These are phyloP conservation scores for Brachionus angularis DNA, from an alignment of 1,140 invertebrate species.

Conservation along the genomic window DNA sequence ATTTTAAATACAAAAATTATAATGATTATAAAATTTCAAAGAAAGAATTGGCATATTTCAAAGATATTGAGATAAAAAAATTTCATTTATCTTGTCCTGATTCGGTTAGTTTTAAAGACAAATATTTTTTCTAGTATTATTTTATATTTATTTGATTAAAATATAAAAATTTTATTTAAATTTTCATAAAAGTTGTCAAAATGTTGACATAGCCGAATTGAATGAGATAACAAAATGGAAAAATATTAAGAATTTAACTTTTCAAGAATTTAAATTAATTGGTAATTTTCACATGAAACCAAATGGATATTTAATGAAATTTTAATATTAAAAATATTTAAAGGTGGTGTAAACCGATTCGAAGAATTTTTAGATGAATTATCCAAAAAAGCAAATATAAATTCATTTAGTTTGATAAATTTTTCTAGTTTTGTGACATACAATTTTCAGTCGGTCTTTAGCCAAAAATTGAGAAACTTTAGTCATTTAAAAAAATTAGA, in stretches of 20 bases:
- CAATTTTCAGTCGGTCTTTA: slow-evolving; percentile 20
- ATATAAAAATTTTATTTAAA: not conserved
- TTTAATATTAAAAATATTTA: too few relatives aligned
- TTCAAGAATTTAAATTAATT: not conserved
- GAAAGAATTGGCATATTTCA: slow-evolving; percentile 10
- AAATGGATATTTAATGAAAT: too few relatives aligned
- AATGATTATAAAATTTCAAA: not conserved
- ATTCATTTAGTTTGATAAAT: not conserved
- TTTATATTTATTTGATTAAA: too few relatives aligned
- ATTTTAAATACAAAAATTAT: not conserved
- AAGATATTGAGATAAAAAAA: not conserved
- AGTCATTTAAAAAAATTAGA: not conserved
- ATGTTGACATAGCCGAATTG: slow-evolving; percentile 4
- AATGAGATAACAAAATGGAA: slow-evolving; percentile 1
- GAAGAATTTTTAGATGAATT: slow-evolving; percentile 19
- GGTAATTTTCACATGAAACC: too few relatives aligned
- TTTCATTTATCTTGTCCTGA: not conserved
- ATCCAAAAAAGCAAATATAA: not conserved
- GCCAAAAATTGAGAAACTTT: slow-evolving; percentile 7
- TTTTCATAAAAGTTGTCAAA: not conserved
- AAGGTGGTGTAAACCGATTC: slow-evolving; percentile 11
- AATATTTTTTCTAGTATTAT: slow-evolving; percentile 36
- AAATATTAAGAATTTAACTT: not conserved
- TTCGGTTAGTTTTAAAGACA: slow-evolving; percentile 21
- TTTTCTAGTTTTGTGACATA: slow-evolving; percentile 12